Conservation (phyloP, 2,113 vertebrate species). For the Rhinichthys klamathensis region DNA sequence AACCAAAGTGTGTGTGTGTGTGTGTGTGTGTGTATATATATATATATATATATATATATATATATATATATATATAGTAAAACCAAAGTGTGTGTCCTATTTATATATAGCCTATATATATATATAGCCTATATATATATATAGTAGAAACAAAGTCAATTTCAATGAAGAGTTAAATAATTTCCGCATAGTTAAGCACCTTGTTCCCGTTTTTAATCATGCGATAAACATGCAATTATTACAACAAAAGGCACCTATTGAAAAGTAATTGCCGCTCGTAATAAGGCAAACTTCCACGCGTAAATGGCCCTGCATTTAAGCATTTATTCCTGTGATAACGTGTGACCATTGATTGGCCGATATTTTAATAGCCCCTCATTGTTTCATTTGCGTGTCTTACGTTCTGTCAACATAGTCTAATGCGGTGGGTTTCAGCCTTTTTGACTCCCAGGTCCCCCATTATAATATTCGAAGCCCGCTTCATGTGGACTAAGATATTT, state of each 20-base stretch:
- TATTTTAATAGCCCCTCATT: not conserved
- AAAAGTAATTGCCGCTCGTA: slow-evolving; percentile 8
- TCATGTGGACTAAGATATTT: not conserved
- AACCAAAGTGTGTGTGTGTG: too few species aligned
- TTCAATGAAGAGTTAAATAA: not conserved
- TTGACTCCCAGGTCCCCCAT: too few species aligned
- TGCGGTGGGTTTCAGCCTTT: not conserved
- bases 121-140: too few species aligned
- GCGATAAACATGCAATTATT: slow-evolving; percentile 36
- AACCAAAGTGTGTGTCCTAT: too few species aligned
- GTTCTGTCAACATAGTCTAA: not conserved
- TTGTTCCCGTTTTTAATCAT: slow-evolving; percentile 32
- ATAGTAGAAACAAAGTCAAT: not conserved
- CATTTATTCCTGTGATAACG: slow-evolving; percentile 6
- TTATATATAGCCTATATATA: too few species aligned
- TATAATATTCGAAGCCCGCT: not conserved
- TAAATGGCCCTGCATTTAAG: not conserved
- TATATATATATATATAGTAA: too few species aligned
- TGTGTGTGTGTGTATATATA: too few species aligned
- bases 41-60: too few species aligned
- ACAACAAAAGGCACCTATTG: slow-evolving; percentile 25
- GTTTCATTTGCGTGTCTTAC: not conserved
- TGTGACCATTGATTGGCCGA: not conserved
- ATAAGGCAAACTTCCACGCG: slow-evolving; percentile 22
- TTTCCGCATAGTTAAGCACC: slow-evolving; percentile 32